Evolutionary conservation across 2,888 invertebrate genomes (phyloP).

Genomic region (Parnassius orleans): DNA sequence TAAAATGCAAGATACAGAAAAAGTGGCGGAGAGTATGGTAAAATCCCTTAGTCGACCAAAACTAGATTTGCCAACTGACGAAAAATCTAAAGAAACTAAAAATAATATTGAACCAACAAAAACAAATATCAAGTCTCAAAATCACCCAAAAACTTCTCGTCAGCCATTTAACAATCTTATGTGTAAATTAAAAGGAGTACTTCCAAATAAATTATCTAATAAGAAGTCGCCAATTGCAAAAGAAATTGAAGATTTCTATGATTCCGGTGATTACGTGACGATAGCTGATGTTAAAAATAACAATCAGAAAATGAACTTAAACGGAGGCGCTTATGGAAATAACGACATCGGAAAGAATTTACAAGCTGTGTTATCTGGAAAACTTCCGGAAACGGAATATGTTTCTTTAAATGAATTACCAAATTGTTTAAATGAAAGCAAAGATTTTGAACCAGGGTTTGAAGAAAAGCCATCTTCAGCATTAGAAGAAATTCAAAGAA

Average conservation of each 20-base stretch:
- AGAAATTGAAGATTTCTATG: constrained; percentile 77
- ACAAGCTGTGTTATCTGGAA: constrained; percentile 81
- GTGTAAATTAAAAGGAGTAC: constrained; percentile 85
- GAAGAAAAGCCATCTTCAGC: constrained; percentile 55
- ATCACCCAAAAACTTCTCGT: constrained; percentile 60
- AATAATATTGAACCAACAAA: constrained; percentile 41
- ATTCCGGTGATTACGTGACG: constrained; percentile 91
- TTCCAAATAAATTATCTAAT: constrained; percentile 74
- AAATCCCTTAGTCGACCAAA: constrained; percentile 59
- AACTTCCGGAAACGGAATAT: constrained; percentile 86
- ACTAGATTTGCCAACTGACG: constrained; percentile 63
- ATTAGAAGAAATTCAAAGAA: constrained; percentile 71
- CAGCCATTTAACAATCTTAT: constrained; percentile 87
- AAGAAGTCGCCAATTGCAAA: constrained; percentile 76
- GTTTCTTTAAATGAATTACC: constrained; percentile 91
- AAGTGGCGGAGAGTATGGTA: constrained; percentile 44
- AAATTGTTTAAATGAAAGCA: constrained; percentile 66
- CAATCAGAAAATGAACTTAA: constrained; percentile 81
- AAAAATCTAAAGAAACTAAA: constrained; percentile 55
- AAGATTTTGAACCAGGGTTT: constrained; percentile 65
- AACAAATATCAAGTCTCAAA: constrained; percentile 48
- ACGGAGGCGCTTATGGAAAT: constrained; percentile 80
- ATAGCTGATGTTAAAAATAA: constrained; percentile 91
- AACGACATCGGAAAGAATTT: constrained; percentile 85
- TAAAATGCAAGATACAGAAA: constrained; percentile 44